Conservation (phyloP, 2,888 invertebrate species). For the Syritta pipiens region DNA sequence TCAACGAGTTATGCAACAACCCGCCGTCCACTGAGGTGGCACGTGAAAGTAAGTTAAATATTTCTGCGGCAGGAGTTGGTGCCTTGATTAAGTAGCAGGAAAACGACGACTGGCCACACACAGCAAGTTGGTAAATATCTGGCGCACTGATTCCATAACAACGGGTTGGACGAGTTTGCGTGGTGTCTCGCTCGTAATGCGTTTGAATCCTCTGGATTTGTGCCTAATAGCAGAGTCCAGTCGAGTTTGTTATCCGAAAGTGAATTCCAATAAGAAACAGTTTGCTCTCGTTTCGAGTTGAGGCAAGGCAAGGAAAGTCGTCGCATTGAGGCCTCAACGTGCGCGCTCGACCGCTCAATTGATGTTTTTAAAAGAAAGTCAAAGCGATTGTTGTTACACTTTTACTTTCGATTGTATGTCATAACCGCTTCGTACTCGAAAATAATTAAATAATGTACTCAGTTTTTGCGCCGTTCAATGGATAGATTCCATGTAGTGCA, state of each 20-base stretch:
- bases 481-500: conserved; percentile 15
- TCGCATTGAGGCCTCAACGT: not conserved
- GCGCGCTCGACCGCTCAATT: not conserved
- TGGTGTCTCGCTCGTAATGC: conserved; percentile 3
- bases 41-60: conserved; percentile 60
- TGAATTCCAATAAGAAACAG: conserved; percentile 49
- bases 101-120: conserved; percentile 16
- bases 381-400: conserved; percentile 56
- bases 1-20: conserved; percentile 49
- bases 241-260: conserved; percentile 30
- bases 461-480: conserved; percentile 5
- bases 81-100: conserved; percentile 30
- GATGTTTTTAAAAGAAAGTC: conserved; percentile 33
- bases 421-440: conserved; percentile 24
- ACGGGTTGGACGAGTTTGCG: conserved; percentile 52
- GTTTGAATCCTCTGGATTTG: conserved; percentile 43
- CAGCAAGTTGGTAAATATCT: conserved; percentile 47
- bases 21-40: conserved; percentile 33
- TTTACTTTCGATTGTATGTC: conserved; percentile 61
- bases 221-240: not conserved
- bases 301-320: too few relatives aligned
- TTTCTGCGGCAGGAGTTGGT: conserved; percentile 34
- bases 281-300: conserved; percentile 47
- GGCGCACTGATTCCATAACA: conserved; percentile 61
- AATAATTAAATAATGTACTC: conserved; percentile 37